Evolutionary conservation across 2,888 invertebrate genomes (phyloP).

Genomic region (Euclidia mi): DNA sequence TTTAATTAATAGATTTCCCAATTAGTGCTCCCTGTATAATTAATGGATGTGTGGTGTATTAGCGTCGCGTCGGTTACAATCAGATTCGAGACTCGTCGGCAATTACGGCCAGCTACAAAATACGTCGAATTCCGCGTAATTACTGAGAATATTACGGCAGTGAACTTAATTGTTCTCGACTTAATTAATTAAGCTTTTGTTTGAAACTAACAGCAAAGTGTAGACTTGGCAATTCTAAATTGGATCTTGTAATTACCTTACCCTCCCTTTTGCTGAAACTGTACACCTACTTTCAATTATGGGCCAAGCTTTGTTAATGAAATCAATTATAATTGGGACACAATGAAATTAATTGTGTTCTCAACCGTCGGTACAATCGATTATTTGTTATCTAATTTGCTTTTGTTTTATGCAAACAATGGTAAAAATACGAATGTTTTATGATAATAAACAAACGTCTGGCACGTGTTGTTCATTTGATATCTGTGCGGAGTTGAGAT

Average conservation of each 20-base stretch:
- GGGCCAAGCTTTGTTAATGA: conserved; percentile 86
- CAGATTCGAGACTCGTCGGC: conserved; percentile 83
- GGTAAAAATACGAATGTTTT: conserved; percentile 35
- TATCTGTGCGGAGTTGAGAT: conserved; percentile 53
- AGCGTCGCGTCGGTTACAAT: conserved; percentile 85
- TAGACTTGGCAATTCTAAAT: conserved; percentile 90
- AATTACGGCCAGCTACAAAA: conserved; percentile 87
- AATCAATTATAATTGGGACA: conserved; percentile 87
- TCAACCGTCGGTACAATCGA: conserved; percentile 66
- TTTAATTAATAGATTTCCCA: conserved; percentile 87
- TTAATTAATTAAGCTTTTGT: conserved; percentile 90
- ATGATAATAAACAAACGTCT: conserved; percentile 36
- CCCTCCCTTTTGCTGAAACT: conserved; percentile 87
- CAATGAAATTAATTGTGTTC: conserved; percentile 76
- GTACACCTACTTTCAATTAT: conserved; percentile 90
- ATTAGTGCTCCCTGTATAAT: conserved; percentile 84
- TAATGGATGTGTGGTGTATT: conserved; percentile 85
- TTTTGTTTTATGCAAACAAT: conserved; percentile 59
- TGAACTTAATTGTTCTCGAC: conserved; percentile 90
- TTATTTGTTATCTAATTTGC: conserved; percentile 74
- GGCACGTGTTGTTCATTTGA: conserved; percentile 52
- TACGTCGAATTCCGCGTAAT: conserved; percentile 88
- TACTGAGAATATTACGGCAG: conserved; percentile 89
- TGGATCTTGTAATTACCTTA: conserved; percentile 90
- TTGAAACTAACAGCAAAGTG: conserved; percentile 90